Conservation (phyloP, 2,113 vertebrate genomes). For the Hemiprocne comata region DNA sequence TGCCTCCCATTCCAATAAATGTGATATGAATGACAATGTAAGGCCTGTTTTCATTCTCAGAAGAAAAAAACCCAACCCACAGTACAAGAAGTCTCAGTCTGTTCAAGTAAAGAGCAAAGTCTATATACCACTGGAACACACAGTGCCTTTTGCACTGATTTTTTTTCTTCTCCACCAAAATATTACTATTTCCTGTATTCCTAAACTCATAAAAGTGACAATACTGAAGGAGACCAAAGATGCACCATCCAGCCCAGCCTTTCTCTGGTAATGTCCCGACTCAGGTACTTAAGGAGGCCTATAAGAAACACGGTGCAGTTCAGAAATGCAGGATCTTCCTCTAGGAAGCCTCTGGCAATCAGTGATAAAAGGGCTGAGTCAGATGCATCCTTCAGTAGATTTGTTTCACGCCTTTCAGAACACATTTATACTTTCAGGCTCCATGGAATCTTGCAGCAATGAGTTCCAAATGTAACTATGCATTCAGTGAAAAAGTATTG, state of each 20-base stretch:
- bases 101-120: not conserved
- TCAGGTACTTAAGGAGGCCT: not conserved
- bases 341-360: not conserved
- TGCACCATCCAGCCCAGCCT: not conserved
- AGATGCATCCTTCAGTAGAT: not conserved
- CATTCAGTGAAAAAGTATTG: not conserved
- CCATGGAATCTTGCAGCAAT: not conserved
- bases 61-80: not conserved
- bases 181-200: not conserved
- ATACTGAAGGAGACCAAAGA: not conserved
- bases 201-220: not conserved
- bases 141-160: not conserved
- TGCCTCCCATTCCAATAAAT: not conserved
- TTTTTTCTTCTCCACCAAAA: not conserved
- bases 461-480: not conserved
- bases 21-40: not conserved
- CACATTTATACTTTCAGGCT: not conserved
- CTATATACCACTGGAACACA: not conserved
- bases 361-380: not conserved
- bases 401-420: conserved; percentile 11
- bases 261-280: not conserved
- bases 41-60: not conserved
- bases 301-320: not conserved
- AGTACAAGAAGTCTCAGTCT: not conserved
- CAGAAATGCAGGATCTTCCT: not conserved